Conservation (phyloP, 2,113 vertebrate species). For the Thoracochromis brauschi region DNA sequence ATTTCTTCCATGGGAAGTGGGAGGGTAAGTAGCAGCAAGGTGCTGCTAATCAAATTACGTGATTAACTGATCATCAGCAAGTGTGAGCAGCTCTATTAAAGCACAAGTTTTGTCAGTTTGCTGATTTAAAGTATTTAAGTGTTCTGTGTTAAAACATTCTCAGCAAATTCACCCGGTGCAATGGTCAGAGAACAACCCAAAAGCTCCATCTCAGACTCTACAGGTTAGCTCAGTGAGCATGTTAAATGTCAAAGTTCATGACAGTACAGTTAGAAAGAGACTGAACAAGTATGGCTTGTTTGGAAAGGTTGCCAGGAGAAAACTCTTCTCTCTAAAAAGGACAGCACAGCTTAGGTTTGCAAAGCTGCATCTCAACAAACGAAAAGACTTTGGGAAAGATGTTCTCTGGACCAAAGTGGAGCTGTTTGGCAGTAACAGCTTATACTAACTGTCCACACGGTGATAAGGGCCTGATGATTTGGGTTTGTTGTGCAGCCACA, state of each 20-base stretch:
- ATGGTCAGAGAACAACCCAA: background rate
- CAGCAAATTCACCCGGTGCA: background rate
- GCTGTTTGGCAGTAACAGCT: background rate
- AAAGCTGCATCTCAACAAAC: background rate
- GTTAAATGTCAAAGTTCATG: background rate
- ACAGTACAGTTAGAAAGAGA: background rate
- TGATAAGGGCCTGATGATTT: background rate
- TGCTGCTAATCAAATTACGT: background rate
- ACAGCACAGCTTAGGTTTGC: background rate
- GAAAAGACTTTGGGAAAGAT: background rate
- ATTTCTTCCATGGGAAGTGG: background rate
- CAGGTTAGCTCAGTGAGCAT: background rate
- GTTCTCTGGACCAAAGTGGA: background rate
- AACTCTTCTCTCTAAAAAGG: background rate
- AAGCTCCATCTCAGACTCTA: background rate
- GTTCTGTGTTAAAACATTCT: background rate
- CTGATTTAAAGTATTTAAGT: background rate
- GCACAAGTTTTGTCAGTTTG: rapidly evolving
- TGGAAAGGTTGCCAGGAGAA: background rate
- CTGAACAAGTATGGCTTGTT: background rate
- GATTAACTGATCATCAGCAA: background rate
- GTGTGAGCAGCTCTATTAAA: background rate
- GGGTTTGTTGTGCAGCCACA: background rate
- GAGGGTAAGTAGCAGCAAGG: background rate
- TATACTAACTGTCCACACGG: background rate